Base-by-base conservation (phyloP, 2,888 invertebrate species). In the Pherbina coryleti region DNA sequence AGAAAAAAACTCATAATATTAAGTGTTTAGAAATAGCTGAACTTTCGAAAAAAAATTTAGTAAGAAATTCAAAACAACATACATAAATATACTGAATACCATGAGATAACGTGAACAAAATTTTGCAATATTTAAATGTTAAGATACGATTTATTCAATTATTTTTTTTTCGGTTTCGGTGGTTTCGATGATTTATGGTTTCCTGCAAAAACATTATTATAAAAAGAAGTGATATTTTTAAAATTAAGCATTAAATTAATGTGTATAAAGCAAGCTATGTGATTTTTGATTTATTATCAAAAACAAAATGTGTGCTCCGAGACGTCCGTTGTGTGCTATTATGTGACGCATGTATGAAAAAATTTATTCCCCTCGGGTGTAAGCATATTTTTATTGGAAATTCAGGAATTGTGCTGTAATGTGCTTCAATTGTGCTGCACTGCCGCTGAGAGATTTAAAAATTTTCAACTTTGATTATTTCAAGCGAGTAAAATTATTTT, bases 11-110 rank as follows among this genome's bases (percentile, higher is more conserved):
- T 74, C 51, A 34, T 64, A 53, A 51, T 3, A n/a, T 19, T 73
- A 73, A 74, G 64, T 74, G 74, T 74, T 74, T 34, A 53, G 74
- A 72, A 28, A 7, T 57, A 72, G 22, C 55, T 31, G 37, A 60
- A 19, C 14, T 67, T 44, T 67, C 28, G 64, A 64, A 64, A 28
- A 49, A 70, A 28, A 9, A 55, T 70, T 70, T 31, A 70, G 31
- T 70, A 17, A 66, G 19, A 34, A 11, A 8, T 34, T 17, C n/a
- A 11, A 19, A 31, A 11, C 9, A 19, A 67, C 67, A 25, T 69
- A 5, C 25, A 60, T 69, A 66, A 31, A 66, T 66, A 19, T 19
- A 66, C 19, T 9, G 22, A 44, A 25, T 25, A 51, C 7, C 64
- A 14, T 51, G 22, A 44, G 9, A 49, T 28, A 25, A 51, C 11